Conservation (phyloP, 2,113 vertebrate genomes). For the Atherinomorus stipes region DNA sequence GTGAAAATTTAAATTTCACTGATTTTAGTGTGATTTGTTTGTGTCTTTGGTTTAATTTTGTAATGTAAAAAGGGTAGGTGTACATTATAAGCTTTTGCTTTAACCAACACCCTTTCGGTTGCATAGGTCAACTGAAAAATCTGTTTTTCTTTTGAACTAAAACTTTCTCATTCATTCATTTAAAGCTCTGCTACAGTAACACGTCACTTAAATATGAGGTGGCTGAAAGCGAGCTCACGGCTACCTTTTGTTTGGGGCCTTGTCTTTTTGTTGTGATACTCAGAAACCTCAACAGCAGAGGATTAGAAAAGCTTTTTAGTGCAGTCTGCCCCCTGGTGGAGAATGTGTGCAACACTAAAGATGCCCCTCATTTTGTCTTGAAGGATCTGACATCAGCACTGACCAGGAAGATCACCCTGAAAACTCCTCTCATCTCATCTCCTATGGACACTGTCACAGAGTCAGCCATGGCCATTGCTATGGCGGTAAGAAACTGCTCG, state of each 20-base stretch:
- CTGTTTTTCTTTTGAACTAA: not conserved
- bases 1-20: too few species aligned
- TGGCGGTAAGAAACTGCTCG: slow-evolving; percentile 86
- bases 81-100: too few species aligned
- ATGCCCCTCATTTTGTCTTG: not conserved
- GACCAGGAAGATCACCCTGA: slow-evolving; percentile 92
- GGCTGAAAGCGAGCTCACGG: not conserved
- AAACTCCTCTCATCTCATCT: slow-evolving; percentile 93
- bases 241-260: not conserved
- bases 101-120: too few species aligned
- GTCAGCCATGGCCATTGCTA: slow-evolving; percentile 94
- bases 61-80: too few species aligned
- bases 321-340: slow-evolving; percentile 63
- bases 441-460: slow-evolving; percentile 97
- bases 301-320: not conserved
- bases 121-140: too few species aligned
- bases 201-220: not conserved
- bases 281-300: not conserved
- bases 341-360: not conserved
- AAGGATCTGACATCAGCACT: slow-evolving; percentile 94
- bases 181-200: not conserved
- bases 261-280: not conserved
- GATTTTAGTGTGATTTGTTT: too few species aligned
- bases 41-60: too few species aligned
- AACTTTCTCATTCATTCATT: too few species aligned